Conservation (phyloP, 2,797 vertebrate species). For the Typhlichthys eigenmanni region DNA sequence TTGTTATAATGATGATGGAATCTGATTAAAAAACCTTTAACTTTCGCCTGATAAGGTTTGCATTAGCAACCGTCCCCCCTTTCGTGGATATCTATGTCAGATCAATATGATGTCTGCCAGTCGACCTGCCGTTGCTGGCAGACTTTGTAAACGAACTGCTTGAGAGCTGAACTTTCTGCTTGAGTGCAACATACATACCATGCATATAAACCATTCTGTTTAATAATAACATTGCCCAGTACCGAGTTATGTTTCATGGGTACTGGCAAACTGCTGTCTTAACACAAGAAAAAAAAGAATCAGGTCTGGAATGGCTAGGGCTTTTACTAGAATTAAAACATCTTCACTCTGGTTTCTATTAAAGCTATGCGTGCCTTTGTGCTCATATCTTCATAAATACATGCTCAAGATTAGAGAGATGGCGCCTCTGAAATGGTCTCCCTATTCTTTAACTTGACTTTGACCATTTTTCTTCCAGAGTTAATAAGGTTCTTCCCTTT, state of each 20-base stretch:
- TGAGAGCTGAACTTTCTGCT: constrained; percentile 62
- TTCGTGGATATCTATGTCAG: constrained; percentile 44
- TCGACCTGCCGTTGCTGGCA: constrained; percentile 43
- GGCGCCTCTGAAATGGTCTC: constrained; percentile 39
- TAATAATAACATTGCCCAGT: constrained; percentile 56
- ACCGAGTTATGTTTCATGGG: constrained; percentile 66
- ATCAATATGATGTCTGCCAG: constrained; percentile 51
- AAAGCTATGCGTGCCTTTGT: constrained; percentile 43
- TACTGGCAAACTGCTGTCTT: constrained; percentile 49
- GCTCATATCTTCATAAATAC: constrained; percentile 47
- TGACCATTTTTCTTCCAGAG: constrained; percentile 29
- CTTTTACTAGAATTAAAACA: constrained; percentile 51
- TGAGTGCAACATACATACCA: constrained; percentile 61
- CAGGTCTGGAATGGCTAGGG: constrained; percentile 1
- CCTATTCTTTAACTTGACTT: constrained; percentile 33
- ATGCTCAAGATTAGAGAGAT: constrained; percentile 49
- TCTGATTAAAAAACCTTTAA: constrained; percentile 50
- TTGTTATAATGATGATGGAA: constrained; percentile 43
- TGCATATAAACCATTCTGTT: constrained; percentile 50
- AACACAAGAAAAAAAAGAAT: constrained; percentile 31
- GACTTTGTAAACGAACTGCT: constrained; percentile 13
- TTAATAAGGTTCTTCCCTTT: constrained; percentile 23
- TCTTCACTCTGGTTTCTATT: constrained; percentile 67
- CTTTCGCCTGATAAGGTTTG: constrained; percentile 47
- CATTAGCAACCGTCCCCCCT: constrained; percentile 31